Percentiles rank a stretch among this genome's conserved stretches.
These are phyloP conservation scores for Anhinga anhinga DNA, from an alignment of 2,113 vertebrate species.

Conservation along the genomic window DNA sequence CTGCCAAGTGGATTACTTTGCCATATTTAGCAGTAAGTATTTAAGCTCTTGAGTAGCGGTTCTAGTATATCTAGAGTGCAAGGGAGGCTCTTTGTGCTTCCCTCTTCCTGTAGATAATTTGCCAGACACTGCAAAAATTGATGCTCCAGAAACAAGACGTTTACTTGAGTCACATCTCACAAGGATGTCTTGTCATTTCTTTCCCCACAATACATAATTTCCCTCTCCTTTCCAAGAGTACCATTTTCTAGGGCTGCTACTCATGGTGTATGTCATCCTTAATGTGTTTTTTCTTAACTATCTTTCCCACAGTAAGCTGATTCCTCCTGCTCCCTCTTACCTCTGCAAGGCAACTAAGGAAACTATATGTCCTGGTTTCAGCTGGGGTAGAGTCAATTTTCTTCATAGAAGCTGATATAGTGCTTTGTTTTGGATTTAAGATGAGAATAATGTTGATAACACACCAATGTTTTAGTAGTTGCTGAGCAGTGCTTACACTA, in stretches of 20 bases:
- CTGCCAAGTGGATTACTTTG: not conserved
- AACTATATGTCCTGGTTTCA: not conserved
- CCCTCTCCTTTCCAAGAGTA: not conserved
- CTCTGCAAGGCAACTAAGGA: not conserved
- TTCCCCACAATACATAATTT: not conserved
- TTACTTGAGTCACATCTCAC: not conserved
- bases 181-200: not conserved
- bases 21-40: conserved; percentile 9
- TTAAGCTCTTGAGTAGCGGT: not conserved
- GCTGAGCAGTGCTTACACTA: no score
- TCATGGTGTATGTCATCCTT: not conserved
- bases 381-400: no score
- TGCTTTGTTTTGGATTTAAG: no score
- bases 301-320: not conserved
- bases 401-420: no score
- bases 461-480: no score
- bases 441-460: no score
- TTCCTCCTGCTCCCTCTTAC: not conserved
- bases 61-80: not conserved
- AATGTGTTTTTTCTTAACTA: not conserved
- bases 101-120: not conserved
- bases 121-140: not conserved
- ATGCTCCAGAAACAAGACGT: not conserved
- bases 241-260: not conserved
- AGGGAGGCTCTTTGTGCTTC: not conserved